These are phyloP conservation scores for Etia nguti DNA, from an alignment of 2,113 vertebrate genomes.

Conservation along the genomic window DNA sequence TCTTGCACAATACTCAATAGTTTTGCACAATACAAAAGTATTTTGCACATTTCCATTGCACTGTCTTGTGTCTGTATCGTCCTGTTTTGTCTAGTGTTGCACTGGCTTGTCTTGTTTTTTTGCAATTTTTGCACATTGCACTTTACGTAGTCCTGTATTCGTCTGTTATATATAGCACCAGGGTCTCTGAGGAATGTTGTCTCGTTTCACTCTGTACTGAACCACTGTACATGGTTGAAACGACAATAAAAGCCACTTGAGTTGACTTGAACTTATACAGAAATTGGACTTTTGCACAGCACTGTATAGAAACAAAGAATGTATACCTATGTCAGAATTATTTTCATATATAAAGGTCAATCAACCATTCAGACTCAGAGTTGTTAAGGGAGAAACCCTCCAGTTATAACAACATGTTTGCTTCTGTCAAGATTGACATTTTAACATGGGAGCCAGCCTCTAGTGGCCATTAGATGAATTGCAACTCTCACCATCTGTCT, in stretches of 20 bases:
- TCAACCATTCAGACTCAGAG: neutral
- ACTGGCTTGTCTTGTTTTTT: too few relatives aligned
- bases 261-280: neutral
- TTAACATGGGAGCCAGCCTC: neutral
- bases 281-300: neutral
- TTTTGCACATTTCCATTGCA: too few relatives aligned
- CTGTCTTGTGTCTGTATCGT: too few relatives aligned
- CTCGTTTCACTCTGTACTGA: neutral
- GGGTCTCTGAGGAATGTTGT: neutral
- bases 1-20: too few relatives aligned
- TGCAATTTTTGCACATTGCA: neutral
- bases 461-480: neutral
- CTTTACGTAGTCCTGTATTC: neutral
- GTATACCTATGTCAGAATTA: neutral
- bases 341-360: neutral
- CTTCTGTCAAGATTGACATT: too few relatives aligned
- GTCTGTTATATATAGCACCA: neutral
- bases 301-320: neutral
- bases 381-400: neutral
- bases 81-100: too few relatives aligned
- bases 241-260: neutral
- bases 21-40: too few relatives aligned
- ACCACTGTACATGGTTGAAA: neutral
- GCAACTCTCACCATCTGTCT: neutral
- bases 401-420: neutral